Evolutionary conservation across 2,888 invertebrate genomes (phyloP).

Genomic region (Agapetus fuscipes): DNA sequence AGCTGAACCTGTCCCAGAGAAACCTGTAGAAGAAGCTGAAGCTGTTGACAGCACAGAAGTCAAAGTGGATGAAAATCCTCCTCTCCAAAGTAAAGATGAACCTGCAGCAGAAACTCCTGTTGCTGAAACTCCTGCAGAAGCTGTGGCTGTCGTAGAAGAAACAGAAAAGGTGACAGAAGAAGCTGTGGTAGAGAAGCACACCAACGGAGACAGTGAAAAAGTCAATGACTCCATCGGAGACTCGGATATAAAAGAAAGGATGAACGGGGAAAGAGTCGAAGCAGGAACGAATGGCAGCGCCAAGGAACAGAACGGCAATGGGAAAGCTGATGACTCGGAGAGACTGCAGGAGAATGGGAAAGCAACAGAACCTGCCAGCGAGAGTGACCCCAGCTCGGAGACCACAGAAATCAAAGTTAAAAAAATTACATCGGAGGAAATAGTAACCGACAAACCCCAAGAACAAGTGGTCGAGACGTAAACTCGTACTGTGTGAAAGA

Average conservation of each 20-base stretch:
- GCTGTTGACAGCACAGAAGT: background rate
- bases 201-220: constrained; percentile 9
- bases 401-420: constrained; percentile 44
- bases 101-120: background rate
- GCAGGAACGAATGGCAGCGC: constrained; percentile 5
- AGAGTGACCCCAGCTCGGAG: constrained; percentile 18
- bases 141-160: constrained; percentile 4
- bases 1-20: background rate
- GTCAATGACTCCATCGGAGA: constrained; percentile 19
- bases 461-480: constrained; percentile 46
- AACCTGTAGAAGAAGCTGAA: background rate
- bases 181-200: constrained; percentile 24
- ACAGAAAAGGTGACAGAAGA: constrained; percentile 36
- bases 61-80: background rate
- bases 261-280: constrained; percentile 21
- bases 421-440: constrained; percentile 42
- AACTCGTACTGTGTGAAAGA: constrained; percentile 26
- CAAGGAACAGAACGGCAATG: constrained; percentile 20
- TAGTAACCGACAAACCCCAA: constrained; percentile 32
- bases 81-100: no score
- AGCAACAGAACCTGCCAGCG: constrained; percentile 3
- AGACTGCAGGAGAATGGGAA: constrained; percentile 6
- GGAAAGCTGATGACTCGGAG: background rate
- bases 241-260: constrained; percentile 18
- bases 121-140: background rate